Base-by-base conservation (phyloP, 2,888 invertebrate genomes). In the Acanthacorydalis orientalis region DNA sequence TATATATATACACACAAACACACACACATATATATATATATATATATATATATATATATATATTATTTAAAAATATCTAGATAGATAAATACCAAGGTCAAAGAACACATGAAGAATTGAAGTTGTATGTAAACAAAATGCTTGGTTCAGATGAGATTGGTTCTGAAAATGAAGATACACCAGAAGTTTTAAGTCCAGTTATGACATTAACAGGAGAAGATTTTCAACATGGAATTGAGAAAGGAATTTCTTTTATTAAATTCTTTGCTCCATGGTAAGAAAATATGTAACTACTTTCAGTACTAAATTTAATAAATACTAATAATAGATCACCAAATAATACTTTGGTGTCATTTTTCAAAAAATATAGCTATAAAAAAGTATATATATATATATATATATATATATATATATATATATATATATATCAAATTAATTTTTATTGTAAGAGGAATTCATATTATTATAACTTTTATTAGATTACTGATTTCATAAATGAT, bases 231-330 rank as follows among this genome's bases (percentile, higher is more conserved):
- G 77, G 77, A 47, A 69, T 86, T 37, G 73, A 80, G 53, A 76
- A 74, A 23, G 86, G 85, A 46, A 63, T 83, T 32, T 78, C 83
- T 0, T 88, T 90, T 59, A 76, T 91, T 31, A 87, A 90, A 64
- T 91, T 86, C 61, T 91, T 82, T 68, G 89, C 89, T 2, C 89
- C 91, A 2, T 91, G 90, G 90, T 78, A 65, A 64, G 59, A 53
- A 37, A 40, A 31, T 42, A n/a, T 34, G 37, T 11, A 38, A n/a
- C n/a, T n/a, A n/a, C n/a, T n/a, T n/a, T n/a, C n/a, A n/a, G n/a
- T n/a, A n/a, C n/a, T n/a, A n/a, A n/a, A n/a, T n/a, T n/a, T n/a
- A n/a, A n/a, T n/a, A n/a, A n/a, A n/a, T n/a, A n/a, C n/a, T n/a
- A n/a, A n/a, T n/a, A n/a, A n/a, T n/a, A n/a, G n/a, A n/a, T n/a